These are phyloP conservation scores for Rutpela maculata DNA, from an alignment of 2,888 invertebrate genomes.

Conservation along the genomic window DNA sequence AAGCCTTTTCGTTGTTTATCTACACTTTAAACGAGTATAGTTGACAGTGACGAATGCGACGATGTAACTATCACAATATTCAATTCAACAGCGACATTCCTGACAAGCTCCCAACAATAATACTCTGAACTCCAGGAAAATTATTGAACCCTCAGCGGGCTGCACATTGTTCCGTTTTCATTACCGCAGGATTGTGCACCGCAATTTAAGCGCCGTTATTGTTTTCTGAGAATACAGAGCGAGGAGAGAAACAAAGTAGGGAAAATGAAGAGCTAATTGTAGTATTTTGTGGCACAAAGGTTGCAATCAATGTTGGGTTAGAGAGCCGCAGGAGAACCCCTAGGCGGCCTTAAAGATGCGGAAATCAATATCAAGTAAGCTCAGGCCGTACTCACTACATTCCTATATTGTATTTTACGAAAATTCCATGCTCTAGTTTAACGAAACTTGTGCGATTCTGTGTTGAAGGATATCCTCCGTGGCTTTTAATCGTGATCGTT, in stretches of 20 bases:
- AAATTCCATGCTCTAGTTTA: constrained; percentile 50
- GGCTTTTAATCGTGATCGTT: too few relatives aligned
- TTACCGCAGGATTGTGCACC: not conserved
- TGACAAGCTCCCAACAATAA: not conserved
- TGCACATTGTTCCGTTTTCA: not conserved
- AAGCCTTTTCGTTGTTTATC: too few relatives aligned
- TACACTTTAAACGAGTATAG: too few relatives aligned
- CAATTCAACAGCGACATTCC: not conserved
- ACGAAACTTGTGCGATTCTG: not conserved
- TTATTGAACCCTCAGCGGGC: not conserved
- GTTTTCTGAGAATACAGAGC: not conserved
- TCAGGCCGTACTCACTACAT: constrained; percentile 51
- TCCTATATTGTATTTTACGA: constrained; percentile 48
- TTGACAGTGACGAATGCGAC: too few relatives aligned
- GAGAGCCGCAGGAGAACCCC: constrained; percentile 45
- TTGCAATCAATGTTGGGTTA: constrained; percentile 45
- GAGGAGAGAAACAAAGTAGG: constrained; percentile 3
- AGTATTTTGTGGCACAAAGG: constrained; percentile 40
- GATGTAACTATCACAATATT: too few relatives aligned
- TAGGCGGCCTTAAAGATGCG: constrained; percentile 55
- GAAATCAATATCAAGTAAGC: constrained; percentile 58
- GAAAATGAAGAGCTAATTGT: constrained; percentile 29
- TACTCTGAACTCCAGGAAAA: not conserved
- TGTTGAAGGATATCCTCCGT: too few relatives aligned
- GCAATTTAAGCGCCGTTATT: constrained; percentile 1